Conservation (phyloP, 2,113 vertebrate species). For the Actenoides lindsayi region DNA sequence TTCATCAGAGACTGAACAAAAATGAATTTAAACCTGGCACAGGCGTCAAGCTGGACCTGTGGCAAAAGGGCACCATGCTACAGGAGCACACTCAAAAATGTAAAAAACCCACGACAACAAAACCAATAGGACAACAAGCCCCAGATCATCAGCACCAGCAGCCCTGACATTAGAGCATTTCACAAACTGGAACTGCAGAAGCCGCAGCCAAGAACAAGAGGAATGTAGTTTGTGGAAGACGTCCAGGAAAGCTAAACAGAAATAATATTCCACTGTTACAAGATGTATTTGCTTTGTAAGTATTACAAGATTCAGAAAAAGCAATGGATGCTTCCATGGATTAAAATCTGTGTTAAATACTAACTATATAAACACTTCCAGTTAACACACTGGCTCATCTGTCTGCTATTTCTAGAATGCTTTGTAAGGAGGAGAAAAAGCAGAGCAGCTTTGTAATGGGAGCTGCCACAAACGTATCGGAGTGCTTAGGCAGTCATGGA, state of each 20-base stretch:
- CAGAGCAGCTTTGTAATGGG: conserved; percentile 62
- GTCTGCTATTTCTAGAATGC: conserved; percentile 74
- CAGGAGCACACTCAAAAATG: not conserved
- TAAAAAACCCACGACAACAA: not conserved
- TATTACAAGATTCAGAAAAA: conserved; percentile 18
- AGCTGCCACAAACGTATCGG: conserved; percentile 62
- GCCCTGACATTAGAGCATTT: not conserved
- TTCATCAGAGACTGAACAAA: not conserved
- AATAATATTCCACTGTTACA: conserved; percentile 44
- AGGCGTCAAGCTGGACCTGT: not conserved
- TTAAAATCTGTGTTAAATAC: conserved; percentile 53
- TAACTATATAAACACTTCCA: conserved; percentile 59
- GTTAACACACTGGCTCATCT: conserved; percentile 46
- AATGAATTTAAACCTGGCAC: not conserved
- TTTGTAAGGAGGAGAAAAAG: conserved; percentile 69
- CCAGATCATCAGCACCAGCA: not conserved
- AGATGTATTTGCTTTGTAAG: conserved; percentile 42
- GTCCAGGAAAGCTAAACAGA: conserved; percentile 54
- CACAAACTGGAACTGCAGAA: not conserved
- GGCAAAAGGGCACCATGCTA: not conserved
- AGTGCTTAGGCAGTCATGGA: conserved; percentile 75
- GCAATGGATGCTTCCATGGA: conserved; percentile 11
- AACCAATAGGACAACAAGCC: not conserved
- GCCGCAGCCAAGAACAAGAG: conserved; percentile 12
- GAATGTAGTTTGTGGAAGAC: conserved; percentile 49